A percentile compares a stretch with the other conserved stretches of the same genome.
phyloP scores from a whole-genome alignment of 1,140 invertebrate species.

The Drosophila kanapiae region DNA sequence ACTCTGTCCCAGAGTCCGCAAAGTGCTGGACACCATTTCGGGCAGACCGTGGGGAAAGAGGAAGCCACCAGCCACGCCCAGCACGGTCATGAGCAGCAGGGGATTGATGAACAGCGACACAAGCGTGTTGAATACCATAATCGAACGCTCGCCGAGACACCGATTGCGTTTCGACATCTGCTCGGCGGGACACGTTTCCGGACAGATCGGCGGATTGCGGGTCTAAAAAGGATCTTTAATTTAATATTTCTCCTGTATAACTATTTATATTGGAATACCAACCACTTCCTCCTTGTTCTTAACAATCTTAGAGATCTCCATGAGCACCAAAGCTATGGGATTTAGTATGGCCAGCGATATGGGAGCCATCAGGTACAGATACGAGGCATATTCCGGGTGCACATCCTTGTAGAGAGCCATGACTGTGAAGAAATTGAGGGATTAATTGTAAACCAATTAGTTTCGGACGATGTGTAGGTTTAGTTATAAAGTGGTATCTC shows the following conservation, averaged over 20 bases:
- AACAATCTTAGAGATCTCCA: slow-evolving; percentile 92
- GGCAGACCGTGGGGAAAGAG: slow-evolving; percentile 92
- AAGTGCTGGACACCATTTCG: slow-evolving; percentile 89
- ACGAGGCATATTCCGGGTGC: slow-evolving; percentile 95
- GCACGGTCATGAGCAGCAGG: slow-evolving; percentile 96
- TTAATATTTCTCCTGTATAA: background rate
- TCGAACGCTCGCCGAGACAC: slow-evolving; percentile 81
- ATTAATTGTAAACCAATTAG: background rate
- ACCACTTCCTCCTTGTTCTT: slow-evolving; percentile 80
- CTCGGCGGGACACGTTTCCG: slow-evolving; percentile 78
- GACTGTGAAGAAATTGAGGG: slow-evolving; percentile 86
- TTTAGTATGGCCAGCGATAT: slow-evolving; percentile 97
- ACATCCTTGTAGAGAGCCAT: slow-evolving; percentile 90
- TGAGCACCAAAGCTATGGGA: slow-evolving; percentile 95
- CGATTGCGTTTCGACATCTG: slow-evolving; percentile 68
- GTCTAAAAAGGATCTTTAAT: slow-evolving; percentile 14
- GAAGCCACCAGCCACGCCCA: slow-evolving; percentile 95
- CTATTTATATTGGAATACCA: background rate
- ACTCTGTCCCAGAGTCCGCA: slow-evolving; percentile 93
- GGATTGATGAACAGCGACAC: slow-evolving; percentile 95
- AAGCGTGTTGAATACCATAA: slow-evolving; percentile 85
- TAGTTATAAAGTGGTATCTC: no score
- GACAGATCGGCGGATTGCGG: slow-evolving; percentile 70
- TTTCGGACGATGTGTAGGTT: no score
- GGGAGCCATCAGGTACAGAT: slow-evolving; percentile 97